Percentiles rank a stretch among this genome's conserved stretches.
Conservation (phyloP, 2,797 vertebrate genomes). For the Spheniscus humboldti region DNA sequence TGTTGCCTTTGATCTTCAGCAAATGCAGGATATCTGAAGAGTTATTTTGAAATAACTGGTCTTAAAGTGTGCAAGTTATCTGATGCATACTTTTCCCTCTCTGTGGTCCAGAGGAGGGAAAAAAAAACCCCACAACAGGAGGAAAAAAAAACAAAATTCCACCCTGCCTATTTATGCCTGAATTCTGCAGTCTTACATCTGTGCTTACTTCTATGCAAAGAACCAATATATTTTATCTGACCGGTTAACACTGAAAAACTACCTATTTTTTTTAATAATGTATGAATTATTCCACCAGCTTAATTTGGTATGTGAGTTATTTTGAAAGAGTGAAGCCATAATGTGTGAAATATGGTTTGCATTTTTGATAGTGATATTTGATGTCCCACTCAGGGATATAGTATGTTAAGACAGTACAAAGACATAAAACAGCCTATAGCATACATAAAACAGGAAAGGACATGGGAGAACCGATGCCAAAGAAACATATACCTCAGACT, state of each 20-base stretch:
- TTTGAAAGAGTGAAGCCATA: not conserved
- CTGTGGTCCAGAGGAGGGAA: not conserved
- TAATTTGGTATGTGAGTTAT: not conserved
- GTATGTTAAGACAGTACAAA: not conserved
- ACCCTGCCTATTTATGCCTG: not conserved
- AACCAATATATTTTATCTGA: not conserved
- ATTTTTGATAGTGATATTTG: not conserved
- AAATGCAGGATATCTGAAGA: not conserved
- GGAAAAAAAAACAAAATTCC: not conserved
- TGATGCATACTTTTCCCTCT: not conserved
- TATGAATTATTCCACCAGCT: not conserved
- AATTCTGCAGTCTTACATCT: not conserved
- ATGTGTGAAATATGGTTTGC: not conserved
- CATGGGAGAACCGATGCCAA: not conserved
- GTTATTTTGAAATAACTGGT: not conserved
- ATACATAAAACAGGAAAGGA: not conserved
- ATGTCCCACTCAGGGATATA: not conserved
- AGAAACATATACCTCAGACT: not conserved
- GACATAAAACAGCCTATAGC: not conserved
- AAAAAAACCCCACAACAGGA: not conserved
- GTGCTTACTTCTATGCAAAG: not conserved
- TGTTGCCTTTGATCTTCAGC: not conserved
- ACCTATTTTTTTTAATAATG: not conserved
- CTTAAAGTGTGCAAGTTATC: not conserved
- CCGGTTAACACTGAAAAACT: not conserved